Evolutionary conservation across 2,888 invertebrate species (phyloP), one percentile per base, ranked within the genome.

Genomic region (Monochamus alternatus): DNA sequence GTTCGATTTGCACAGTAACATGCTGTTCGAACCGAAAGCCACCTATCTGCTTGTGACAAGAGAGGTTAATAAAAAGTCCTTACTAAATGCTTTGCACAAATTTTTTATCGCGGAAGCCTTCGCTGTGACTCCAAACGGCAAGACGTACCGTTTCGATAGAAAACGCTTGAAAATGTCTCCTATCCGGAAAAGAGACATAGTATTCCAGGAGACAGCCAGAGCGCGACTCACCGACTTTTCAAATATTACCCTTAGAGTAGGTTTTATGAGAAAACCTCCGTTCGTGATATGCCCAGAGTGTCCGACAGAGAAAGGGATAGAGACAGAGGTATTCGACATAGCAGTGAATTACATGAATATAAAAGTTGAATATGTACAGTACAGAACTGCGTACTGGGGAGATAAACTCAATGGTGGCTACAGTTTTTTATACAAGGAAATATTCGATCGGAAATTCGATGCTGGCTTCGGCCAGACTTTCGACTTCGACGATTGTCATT

Each of bases 11-110:
- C 43, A 63, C 22, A 43, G 22, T 5, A 14, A n/a, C n/a, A 14
- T n/a, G n/a, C 22, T 63, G 22, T 63, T 63, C 14, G 22, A 63
- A 14, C 63, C 63, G 22, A 44, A 22, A 44, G 30, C 14, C n/a
- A 44, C 14, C 7, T 44, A n/a, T 44, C 3, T 63, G 3, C 43
- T 63, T 7, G 9, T 63, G 7, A 14, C 22, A 9, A n/a, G 0
- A 9, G 14, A 63, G 9, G n/a, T 10, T 5, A 63, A 3, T 3
- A 9, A 22, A 7, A 5, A 63, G 7, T 44, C 38, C 14, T 22
- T 63, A n/a, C 4, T 63, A 14, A 9, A 14, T 22, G 12, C 44
- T 14, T n/a, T 63, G 14, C 43, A 44, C 3, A 44, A 44, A 44
- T 63, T 14, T 22, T 63, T 44, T 44, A 38, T 63, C 8, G 8